Base-by-base conservation (phyloP, 2,888 invertebrate species). In the Antheraea assamensis region DNA sequence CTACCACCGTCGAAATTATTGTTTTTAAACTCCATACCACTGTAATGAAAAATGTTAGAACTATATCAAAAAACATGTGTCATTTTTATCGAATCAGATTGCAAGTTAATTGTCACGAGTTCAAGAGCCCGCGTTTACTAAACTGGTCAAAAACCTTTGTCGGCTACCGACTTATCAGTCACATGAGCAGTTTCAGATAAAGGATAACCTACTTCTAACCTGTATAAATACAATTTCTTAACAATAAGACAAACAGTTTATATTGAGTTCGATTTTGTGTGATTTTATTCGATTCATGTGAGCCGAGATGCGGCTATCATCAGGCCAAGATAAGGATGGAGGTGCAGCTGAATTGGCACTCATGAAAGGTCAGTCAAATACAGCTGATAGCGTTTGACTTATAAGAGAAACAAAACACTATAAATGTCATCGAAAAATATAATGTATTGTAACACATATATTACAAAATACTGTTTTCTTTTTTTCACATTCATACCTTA, bases 161-260 rank as follows among this genome's bases (percentile, higher is more conserved):
- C 84, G 84, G 82, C 83, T 76, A 75, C 75, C 76, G 77, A 78
- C 76, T 85, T 92, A 93, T 93, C 93, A 91, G 89, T 92, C 90
- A 91, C 90, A 89, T 90, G 89, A 81, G 75, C 82, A 76, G 79
- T 76, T 79, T 64, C 17, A 81, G 93, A 93, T 93, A 91, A 83
- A 87, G 90, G 88, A 91, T 94, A 93, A 93, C 94, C 94, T 92
- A 94, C 85, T 90, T 86, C 89, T 85, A 83, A 83, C 77, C 83
- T 82, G 86, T 93, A 92, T 94, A 93, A 87, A 93, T 93, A 89
- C 82, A 83, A 87, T 86, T 88, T 87, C 81, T 77, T 83, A 85
- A 87, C 81, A 82, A 76, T 75, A 74, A 75, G 73, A 78, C 76
- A 79, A 78, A 82, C 87, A 91, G 87, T 88, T 86, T 84, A 58